phyloP scores from a whole-genome alignment of 1,140 invertebrate species.

The Ptiloglossa arizonensis region DNA sequence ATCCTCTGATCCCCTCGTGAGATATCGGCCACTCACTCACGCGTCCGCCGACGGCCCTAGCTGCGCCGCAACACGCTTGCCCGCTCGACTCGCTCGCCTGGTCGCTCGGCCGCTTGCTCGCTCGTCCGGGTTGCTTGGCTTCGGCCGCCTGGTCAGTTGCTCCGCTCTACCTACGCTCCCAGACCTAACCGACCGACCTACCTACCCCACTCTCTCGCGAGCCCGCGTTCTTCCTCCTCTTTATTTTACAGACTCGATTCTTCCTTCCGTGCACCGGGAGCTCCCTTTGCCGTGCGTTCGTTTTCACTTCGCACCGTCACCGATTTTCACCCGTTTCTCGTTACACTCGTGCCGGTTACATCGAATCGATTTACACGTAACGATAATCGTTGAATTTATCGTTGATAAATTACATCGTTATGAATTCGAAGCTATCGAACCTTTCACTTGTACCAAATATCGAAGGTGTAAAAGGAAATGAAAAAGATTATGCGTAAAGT shows the following conservation, averaged over 20 bases:
- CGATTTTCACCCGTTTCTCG: neutral
- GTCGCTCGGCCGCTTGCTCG: constrained; percentile 53
- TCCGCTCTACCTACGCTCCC: constrained; percentile 59
- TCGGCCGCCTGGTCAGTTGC: constrained; percentile 20
- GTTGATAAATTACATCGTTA: no score
- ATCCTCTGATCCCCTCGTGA: constrained; percentile 81
- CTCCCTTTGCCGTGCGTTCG: neutral
- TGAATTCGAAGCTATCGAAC: no score
- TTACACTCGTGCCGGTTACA: no score
- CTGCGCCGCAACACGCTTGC: constrained; percentile 70
- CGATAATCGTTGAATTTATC: no score
- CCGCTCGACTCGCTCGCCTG: constrained; percentile 37
- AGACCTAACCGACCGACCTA: constrained; percentile 17
- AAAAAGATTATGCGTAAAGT: no score
- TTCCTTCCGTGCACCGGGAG: neutral
- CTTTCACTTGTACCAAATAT: no score
- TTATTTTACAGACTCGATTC: neutral
- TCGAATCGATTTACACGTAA: no score
- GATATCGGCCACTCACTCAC: constrained; percentile 81
- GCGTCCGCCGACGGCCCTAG: constrained; percentile 75
- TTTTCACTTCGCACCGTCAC: neutral
- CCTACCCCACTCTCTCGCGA: constrained; percentile 19
- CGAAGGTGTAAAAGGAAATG: no score
- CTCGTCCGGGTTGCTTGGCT: neutral
- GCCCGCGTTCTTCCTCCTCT: neutral